A percentile compares a stretch with the other conserved stretches of the same genome.
Conservation (phyloP, 1,140 invertebrate genomes). For the Globodera rostochiensis region DNA sequence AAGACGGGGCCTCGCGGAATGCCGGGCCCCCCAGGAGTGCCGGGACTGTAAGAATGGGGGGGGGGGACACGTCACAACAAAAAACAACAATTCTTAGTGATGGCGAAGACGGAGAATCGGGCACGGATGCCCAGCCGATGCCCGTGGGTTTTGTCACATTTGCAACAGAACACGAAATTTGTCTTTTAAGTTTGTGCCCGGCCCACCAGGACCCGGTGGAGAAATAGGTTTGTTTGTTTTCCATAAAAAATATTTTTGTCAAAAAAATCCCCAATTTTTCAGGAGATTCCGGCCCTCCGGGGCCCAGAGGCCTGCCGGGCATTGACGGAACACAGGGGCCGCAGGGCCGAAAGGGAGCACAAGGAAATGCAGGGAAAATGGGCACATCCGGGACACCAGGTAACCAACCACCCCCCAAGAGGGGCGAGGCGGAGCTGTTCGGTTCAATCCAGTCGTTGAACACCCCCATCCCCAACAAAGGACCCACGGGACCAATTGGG, state of each 20-base stretch:
- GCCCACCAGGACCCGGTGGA: conserved; percentile 32
- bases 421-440: not conserved
- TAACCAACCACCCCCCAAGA: not conserved
- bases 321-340: conserved; percentile 52
- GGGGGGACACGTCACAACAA: not conserved
- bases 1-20: conserved; percentile 36
- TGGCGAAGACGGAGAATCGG: conserved; percentile 47
- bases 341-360: conserved; percentile 30
- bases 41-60: conserved; percentile 34
- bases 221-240: conserved; percentile 28
- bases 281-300: conserved; percentile 40
- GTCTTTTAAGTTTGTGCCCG: conserved; percentile 23
- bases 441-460: not conserved
- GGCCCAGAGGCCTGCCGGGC: conserved; percentile 41
- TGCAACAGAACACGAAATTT: conserved; percentile 19
- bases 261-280: not conserved
- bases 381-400: conserved; percentile 42
- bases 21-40: conserved; percentile 41
- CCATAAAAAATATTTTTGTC: not conserved
- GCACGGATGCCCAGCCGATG: conserved; percentile 36
- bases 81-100: conserved; percentile 27
- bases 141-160: not conserved
- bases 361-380: conserved; percentile 36
- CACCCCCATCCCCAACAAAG: not conserved
- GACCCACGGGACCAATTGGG: conserved; percentile 38